Evolutionary conservation across 2,888 invertebrate genomes (phyloP).

Genomic region (Phyllotreta striolata): DNA sequence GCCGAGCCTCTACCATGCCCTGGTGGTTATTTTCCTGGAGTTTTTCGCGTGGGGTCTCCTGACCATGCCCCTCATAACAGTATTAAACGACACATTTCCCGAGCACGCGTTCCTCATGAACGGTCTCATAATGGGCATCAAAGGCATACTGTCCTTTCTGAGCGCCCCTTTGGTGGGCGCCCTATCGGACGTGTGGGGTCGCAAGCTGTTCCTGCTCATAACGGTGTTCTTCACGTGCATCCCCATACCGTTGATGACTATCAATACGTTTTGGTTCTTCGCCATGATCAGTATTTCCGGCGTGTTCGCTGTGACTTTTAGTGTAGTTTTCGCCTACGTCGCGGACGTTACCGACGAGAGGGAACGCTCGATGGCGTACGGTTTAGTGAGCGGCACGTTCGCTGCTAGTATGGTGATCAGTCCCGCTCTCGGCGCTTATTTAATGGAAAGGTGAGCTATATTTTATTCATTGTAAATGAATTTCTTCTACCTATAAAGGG

Average conservation of each 20-base stretch:
- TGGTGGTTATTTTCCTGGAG: conserved; percentile 99
- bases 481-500: no score
- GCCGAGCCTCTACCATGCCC: conserved; percentile 97
- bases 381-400: conserved; percentile 93
- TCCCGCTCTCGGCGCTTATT: conserved; percentile 92
- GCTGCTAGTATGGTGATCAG: conserved; percentile 99
- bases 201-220: conserved; percentile 96
- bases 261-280: conserved; percentile 94
- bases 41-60: conserved; percentile 99
- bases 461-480: no score
- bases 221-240: conserved; percentile 99
- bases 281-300: conserved; percentile 99
- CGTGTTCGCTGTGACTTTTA: conserved; percentile 98
- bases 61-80: conserved; percentile 95
- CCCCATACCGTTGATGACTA: conserved; percentile 98
- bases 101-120: conserved; percentile 99
- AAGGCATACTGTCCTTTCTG: conserved; percentile 94
- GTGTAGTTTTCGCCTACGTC: conserved; percentile 99
- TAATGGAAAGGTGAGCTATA: conserved; percentile 74
- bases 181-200: conserved; percentile 97
- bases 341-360: conserved; percentile 98
- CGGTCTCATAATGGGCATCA: conserved; percentile 93
- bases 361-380: conserved; percentile 94
- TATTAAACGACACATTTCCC: conserved; percentile 96
- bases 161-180: conserved; percentile 91